These are phyloP conservation scores for Ceyx melanurus DNA, from an alignment of 2,113 vertebrate genomes.

Conservation along the genomic window DNA sequence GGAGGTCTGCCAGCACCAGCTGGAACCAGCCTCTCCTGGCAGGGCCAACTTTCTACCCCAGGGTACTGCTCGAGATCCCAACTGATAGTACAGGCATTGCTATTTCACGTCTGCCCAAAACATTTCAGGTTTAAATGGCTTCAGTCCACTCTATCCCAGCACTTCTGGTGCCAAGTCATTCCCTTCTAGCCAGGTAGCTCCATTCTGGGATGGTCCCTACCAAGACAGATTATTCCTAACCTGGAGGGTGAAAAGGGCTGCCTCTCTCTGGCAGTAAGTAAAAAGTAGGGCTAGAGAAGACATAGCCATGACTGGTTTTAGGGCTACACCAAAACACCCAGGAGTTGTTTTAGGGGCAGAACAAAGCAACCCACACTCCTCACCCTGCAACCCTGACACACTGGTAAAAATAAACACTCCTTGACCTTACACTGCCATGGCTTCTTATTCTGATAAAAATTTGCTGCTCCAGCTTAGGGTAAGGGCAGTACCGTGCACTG, in stretches of 20 bases:
- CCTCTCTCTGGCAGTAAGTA: background rate
- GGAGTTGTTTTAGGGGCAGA: background rate
- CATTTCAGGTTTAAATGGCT: background rate
- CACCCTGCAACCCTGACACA: background rate
- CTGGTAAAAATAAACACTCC: background rate
- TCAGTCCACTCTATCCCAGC: background rate
- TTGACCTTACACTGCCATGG: background rate
- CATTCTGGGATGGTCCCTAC: background rate
- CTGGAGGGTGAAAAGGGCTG: background rate
- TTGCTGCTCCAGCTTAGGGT: background rate
- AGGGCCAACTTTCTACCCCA: background rate
- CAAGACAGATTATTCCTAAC: background rate
- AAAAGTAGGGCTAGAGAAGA: background rate
- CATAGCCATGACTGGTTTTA: rapidly evolving
- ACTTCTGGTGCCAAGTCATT: background rate
- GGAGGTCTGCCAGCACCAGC: background rate
- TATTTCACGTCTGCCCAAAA: background rate
- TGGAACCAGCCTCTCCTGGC: background rate
- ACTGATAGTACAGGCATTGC: background rate
- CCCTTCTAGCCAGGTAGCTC: background rate
- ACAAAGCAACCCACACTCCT: background rate
- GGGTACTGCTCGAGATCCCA: background rate
- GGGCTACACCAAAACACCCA: background rate
- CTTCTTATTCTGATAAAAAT: background rate
- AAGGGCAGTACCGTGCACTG: background rate